Conservation (phyloP, 2,797 vertebrate species). For the Chelmon rostratus region DNA sequence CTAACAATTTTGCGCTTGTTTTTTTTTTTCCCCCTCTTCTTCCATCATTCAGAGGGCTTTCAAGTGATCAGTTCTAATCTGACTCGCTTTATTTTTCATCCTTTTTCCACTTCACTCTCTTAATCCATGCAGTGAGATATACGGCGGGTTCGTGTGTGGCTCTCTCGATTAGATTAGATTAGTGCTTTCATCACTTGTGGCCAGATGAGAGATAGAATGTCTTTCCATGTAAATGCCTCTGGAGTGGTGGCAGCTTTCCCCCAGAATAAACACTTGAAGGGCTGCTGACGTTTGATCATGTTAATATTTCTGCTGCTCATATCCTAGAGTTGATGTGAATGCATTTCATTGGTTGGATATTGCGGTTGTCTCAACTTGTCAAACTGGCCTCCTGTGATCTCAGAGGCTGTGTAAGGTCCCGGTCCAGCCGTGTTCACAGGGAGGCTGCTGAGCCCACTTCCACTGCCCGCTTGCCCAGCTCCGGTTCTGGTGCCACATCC, state of each 20-base stretch:
- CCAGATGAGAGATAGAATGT: slow-evolving; percentile 51
- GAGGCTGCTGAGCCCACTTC: no score
- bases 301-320: slow-evolving; percentile 12
- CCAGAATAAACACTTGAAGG: slow-evolving; percentile 42
- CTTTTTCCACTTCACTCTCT: slow-evolving; percentile 42
- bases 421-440: no score
- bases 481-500: no score
- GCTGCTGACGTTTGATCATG: slow-evolving; percentile 24
- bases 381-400: no score
- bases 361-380: neutral
- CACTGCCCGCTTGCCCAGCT: no score
- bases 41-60: slow-evolving; percentile 51
- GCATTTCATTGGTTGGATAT: slow-evolving; percentile 11
- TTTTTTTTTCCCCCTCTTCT: neutral
- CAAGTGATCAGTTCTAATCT: slow-evolving; percentile 64
- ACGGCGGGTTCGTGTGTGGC: slow-evolving; percentile 50
- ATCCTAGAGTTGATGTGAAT: slow-evolving; percentile 6
- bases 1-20: slow-evolving; percentile 20
- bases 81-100: slow-evolving; percentile 63
- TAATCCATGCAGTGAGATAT: slow-evolving; percentile 65
- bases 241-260: slow-evolving; percentile 36
- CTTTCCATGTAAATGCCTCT: slow-evolving; percentile 32
- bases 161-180: slow-evolving; percentile 68
- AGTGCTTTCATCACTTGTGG: slow-evolving; percentile 63
- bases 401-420: no score